Conservation (phyloP, 2,888 invertebrate genomes). For the Arrhopalites spinosus region DNA sequence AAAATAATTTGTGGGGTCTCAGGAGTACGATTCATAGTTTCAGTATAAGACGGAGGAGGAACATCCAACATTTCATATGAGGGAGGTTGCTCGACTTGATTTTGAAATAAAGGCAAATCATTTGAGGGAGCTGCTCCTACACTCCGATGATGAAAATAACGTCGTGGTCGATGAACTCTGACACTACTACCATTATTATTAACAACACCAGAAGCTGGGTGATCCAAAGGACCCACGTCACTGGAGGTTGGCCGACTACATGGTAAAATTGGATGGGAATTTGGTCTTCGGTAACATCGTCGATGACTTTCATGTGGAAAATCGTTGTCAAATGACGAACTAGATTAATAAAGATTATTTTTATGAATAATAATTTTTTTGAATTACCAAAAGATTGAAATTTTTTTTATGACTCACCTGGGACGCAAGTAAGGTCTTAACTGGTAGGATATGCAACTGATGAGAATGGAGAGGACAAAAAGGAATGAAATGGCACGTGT, state of each 20-base stretch:
- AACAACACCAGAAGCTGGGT: not conserved
- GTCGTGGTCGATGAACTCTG: constrained; percentile 2
- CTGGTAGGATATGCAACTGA: constrained; percentile 34
- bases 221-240: constrained; percentile 14
- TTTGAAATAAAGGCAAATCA: constrained; percentile 5
- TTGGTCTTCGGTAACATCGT: constrained; percentile 32
- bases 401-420: constrained; percentile 9
- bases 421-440: constrained; percentile 33
- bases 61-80: constrained; percentile 15
- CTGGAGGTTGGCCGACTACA: constrained; percentile 20
- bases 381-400: not conserved
- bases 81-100: constrained; percentile 22
- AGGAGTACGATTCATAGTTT: constrained; percentile 19
- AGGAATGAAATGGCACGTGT: constrained; percentile 35
- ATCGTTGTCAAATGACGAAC: constrained; percentile 30
- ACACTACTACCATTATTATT: not conserved
- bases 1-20: not conserved
- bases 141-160: constrained; percentile 30
- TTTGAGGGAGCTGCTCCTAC: constrained; percentile 11
- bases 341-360: not conserved
- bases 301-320: constrained; percentile 22
- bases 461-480: constrained; percentile 34
- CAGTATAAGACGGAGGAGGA: constrained; percentile 22
- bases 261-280: constrained; percentile 9
- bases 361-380: not conserved